Conservation (phyloP, 2,797 vertebrate species). For the Melanotaenia pygmaea region DNA sequence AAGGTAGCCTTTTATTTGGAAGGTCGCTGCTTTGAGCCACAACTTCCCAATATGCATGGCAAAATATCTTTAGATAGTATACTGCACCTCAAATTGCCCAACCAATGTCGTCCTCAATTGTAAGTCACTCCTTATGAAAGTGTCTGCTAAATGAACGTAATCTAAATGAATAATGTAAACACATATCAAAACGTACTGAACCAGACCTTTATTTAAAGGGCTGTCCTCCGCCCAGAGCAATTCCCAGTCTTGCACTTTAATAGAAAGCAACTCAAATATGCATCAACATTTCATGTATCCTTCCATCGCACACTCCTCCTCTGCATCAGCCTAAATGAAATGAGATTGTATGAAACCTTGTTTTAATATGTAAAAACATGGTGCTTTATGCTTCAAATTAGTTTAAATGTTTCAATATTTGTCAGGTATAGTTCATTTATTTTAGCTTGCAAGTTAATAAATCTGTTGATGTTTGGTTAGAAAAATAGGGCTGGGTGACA, state of each 20-base stretch:
- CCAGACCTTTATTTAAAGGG: background rate
- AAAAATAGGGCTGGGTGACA: too few species aligned
- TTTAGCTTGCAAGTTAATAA: background rate
- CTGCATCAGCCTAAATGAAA: background rate
- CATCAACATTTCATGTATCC: background rate
- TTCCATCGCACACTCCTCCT: background rate
- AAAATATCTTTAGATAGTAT: background rate
- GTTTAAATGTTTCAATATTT: background rate
- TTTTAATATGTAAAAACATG: background rate
- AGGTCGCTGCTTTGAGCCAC: background rate
- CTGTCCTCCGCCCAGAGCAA: background rate
- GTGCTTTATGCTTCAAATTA: background rate
- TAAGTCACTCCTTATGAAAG: background rate
- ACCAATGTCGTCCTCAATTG: background rate
- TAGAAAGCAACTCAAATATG: background rate
- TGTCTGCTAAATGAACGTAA: background rate
- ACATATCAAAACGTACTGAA: background rate
- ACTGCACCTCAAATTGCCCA: background rate
- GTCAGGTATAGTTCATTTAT: background rate
- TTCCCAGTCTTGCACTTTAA: background rate
- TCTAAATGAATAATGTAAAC: background rate
- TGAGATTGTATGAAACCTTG: background rate
- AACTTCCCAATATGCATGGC: background rate
- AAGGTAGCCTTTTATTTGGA: background rate
- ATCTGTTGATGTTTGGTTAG: background rate